Evolutionary conservation across 2,888 invertebrate species (phyloP), one percentile per base, ranked within the genome.

Genomic region (Diaprepes abbreviatus): DNA sequence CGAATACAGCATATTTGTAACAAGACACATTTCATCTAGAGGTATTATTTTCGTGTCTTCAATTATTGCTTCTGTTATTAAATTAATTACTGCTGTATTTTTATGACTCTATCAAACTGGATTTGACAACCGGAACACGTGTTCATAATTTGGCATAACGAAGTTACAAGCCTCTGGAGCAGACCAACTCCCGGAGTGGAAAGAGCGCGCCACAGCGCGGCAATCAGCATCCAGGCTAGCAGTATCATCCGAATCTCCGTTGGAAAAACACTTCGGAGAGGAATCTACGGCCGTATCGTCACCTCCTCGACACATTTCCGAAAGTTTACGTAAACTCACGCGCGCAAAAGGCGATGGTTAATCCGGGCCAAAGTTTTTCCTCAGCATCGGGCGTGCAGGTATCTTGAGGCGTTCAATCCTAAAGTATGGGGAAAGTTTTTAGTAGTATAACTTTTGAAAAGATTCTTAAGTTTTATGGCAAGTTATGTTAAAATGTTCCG

Each of bases 161-260:
- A 62, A 68, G 62, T 66, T 36, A 40, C 60, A 54, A 66, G 54
- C 36, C 62, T 62, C 62, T 40, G 62, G 67, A 57, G 38, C 55
- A 43, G 57, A 57, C 45, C 58, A 59, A 65, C 60, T 55, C 62
- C 67, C 62, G 57, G 67, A 55, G 62, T 68, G 67, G 67, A 63
- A 58, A 57, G 63, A 63, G 58, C 63, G 63, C 67, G 48, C 67
- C 57, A 45, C 52, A 50, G 40, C 54, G 45, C 52, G 66, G 35
- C 55, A 54, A 14, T 45, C 69, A 69, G 69, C 69, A 64, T 69
- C 69, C 69, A 48, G 57, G 55, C 48, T 50, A 38, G 64, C 69
- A 70, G 69, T 70, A 64, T 64, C 59, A 59, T 65, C 40, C 52
- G 69, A 36, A 59, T 43, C 65, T 52, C 64, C 58, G 69, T 43